Conservation (phyloP, 2,113 vertebrate genomes). For the Mola mola region DNA sequence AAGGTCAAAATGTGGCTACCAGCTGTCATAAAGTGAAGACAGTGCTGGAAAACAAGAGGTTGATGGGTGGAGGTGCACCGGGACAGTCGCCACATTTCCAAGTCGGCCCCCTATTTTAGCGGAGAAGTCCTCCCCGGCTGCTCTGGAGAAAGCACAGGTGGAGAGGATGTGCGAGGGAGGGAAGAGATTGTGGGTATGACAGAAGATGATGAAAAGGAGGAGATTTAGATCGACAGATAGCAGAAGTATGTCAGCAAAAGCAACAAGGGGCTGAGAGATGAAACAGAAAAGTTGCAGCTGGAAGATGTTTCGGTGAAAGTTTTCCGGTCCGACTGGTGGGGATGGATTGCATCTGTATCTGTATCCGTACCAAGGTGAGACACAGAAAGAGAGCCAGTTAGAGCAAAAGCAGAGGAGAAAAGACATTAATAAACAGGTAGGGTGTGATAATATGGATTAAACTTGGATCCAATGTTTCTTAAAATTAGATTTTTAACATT, state of each 20-base stretch:
- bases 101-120: slow-evolving; percentile 37
- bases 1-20: slow-evolving; percentile 61
- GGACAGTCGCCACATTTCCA: slow-evolving; percentile 53
- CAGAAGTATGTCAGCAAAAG: slow-evolving; percentile 35
- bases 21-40: slow-evolving; percentile 62
- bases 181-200: slow-evolving; percentile 43
- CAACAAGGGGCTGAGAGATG: slow-evolving; percentile 44
- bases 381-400: neutral
- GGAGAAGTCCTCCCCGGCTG: slow-evolving; percentile 34
- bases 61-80: slow-evolving; percentile 39
- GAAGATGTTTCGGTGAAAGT: slow-evolving; percentile 54
- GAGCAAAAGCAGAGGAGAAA: neutral
- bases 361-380: slow-evolving; percentile 78
- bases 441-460: too few species aligned
- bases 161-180: slow-evolving; percentile 42
- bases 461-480: too few species aligned
- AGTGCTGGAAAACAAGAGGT: slow-evolving; percentile 59
- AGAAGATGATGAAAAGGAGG: slow-evolving; percentile 23
- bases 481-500: too few species aligned
- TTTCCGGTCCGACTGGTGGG: slow-evolving; percentile 42
- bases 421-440: too few species aligned
- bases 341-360: slow-evolving; percentile 79
- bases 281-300: slow-evolving; percentile 32
- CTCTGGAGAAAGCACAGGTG: slow-evolving; percentile 52
- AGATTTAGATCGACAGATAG: slow-evolving; percentile 20